A percentile compares a stretch with the other conserved stretches of the same genome.
Evolutionary conservation across 2,888 invertebrate species (phyloP).

Genomic region (Platerodrilus igneus): DNA sequence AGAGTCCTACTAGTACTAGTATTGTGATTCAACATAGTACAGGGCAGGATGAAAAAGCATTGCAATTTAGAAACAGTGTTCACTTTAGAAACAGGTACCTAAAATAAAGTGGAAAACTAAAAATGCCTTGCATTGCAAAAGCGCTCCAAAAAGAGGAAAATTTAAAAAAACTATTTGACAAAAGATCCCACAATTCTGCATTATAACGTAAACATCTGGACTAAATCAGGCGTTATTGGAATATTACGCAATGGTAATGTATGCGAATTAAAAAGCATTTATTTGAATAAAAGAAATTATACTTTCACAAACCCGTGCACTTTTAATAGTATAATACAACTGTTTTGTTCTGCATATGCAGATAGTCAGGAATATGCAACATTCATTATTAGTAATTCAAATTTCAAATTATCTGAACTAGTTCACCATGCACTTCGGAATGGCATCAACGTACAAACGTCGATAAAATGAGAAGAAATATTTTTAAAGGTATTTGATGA

Average conservation of each 20-base stretch:
- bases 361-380: no score
- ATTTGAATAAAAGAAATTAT: background rate
- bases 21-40: no score
- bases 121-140: background rate
- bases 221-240: conserved; percentile 5
- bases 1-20: no score
- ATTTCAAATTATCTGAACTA: background rate
- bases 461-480: background rate
- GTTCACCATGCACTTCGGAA: background rate
- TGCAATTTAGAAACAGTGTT: no score
- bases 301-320: conserved; percentile 1
- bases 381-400: background rate
- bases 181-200: conserved; percentile 3
- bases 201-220: conserved; percentile 5
- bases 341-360: background rate
- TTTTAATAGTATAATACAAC: background rate
- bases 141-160: background rate
- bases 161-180: conserved; percentile 1
- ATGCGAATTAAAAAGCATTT: background rate
- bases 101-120: no score
- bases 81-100: no score
- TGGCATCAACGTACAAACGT: background rate
- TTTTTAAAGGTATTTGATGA: background rate
- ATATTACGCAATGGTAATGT: conserved; percentile 6
- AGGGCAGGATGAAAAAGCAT: no score